Evolutionary conservation across 1,140 invertebrate species (phyloP), one percentile per base, ranked within the genome.

Genomic region (Drosophila triauraria): DNA sequence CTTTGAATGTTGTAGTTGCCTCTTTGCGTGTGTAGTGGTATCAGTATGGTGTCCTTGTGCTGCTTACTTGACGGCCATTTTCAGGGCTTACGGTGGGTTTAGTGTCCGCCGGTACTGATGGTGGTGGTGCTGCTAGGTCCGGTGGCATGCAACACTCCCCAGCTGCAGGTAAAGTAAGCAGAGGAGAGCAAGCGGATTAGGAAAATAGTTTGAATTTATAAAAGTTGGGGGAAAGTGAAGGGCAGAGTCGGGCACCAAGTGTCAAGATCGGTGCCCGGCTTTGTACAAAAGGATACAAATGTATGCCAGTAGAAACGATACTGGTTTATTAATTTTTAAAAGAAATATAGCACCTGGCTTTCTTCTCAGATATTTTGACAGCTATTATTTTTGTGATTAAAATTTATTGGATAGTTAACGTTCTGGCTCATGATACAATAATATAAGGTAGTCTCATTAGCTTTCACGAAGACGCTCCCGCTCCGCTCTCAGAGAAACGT

Each of bases 1-100:
- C 13, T 40, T 43, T 8, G 17, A 50, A 51, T 4, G n/a, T 27
- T 42, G 3, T 51, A 30, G 23, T 9, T 40, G 15, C 8, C 13
- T 42, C 12, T 54, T 54, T 81, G 13, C 23, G 8, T 9, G 2
- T 13, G 15, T 9, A 40, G 35, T 54, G 38, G 13, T 23, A 10
- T 23, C 6, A 7, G 8, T 44, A 20, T 20, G 43, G 20, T 51
- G 6, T 27, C 42, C 5, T 44, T 60, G 7, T 32, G 20, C 46
- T 43, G 43, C 32, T 68, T 78, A 78, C 20, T 74, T 84, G 43
- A 64, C 56, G 44, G 67, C 46, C 77, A 72, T 84, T 51, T 72
- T 72, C 42, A 51, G 30, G 38, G 43, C 60, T 63, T 46, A 23
- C 44, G 32, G 40, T 62, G 71, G 25, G 47, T 25, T 40, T 25